These are phyloP conservation scores for Gibbula magus DNA, from an alignment of 2,888 invertebrate genomes.

Conservation along the genomic window DNA sequence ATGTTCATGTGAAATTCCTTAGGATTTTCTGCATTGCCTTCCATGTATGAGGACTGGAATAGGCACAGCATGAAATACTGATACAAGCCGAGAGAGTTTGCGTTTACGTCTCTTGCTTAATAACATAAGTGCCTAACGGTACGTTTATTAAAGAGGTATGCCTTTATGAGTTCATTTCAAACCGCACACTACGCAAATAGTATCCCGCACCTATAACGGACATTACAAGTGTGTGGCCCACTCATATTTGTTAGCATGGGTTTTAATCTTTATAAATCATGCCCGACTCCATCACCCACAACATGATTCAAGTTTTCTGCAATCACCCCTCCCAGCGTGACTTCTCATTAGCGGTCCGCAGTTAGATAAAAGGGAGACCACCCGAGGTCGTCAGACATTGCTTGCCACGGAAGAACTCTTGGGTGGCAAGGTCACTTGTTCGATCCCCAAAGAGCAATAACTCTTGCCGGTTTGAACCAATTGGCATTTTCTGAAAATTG, in stretches of 20 bases:
- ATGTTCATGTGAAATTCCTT: too few species aligned
- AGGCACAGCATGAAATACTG: too few species aligned
- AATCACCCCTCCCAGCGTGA: background rate
- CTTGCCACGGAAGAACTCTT: background rate
- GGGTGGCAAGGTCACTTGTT: constrained; percentile 5
- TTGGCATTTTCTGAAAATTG: background rate
- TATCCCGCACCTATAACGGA: background rate
- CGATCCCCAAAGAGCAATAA: background rate
- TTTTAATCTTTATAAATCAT: constrained; percentile 8
- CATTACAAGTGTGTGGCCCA: constrained; percentile 10
- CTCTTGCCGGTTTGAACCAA: constrained; percentile 3
- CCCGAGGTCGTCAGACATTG: constrained; percentile 12
- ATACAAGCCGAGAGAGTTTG: too few species aligned
- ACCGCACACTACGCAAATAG: background rate
- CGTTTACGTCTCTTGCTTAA: background rate
- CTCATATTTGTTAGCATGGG: background rate
- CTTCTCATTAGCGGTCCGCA: constrained; percentile 5
- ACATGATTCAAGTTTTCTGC: background rate
- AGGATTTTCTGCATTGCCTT: too few species aligned
- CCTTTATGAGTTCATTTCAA: background rate
- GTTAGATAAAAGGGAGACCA: constrained; percentile 13
- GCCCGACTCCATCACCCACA: background rate
- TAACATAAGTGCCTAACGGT: constrained; percentile 5
- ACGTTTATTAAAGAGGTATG: constrained; percentile 1
- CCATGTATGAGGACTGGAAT: too few species aligned